Evolutionary conservation across 2,888 invertebrate genomes (phyloP).

Genomic region (Meloe dianella): DNA sequence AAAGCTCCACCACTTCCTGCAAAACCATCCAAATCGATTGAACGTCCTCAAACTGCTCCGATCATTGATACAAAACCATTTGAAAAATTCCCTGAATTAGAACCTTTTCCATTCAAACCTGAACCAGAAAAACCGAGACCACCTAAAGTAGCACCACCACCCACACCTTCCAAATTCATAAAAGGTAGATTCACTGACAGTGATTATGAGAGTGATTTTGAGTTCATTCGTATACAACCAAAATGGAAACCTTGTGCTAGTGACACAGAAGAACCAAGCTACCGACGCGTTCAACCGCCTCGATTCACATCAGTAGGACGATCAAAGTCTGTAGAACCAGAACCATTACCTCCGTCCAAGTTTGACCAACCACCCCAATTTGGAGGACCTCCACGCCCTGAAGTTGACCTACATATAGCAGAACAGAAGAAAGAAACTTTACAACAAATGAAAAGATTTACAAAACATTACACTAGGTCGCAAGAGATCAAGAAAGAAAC

Average conservation of each 20-base stretch:
- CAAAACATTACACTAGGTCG: slow-evolving; percentile 48
- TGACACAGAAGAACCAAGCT: slow-evolving; percentile 68
- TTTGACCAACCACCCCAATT: slow-evolving; percentile 63
- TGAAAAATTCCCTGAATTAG: slow-evolving; percentile 59
- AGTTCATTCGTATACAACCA: slow-evolving; percentile 56
- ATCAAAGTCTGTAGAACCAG: slow-evolving; percentile 65
- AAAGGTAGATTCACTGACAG: slow-evolving; percentile 67
- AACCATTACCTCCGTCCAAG: slow-evolving; percentile 63
- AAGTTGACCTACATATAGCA: slow-evolving; percentile 51
- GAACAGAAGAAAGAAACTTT: slow-evolving; percentile 44
- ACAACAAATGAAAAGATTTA: slow-evolving; percentile 50
- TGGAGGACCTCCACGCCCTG: slow-evolving; percentile 56
- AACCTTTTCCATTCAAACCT: slow-evolving; percentile 62
- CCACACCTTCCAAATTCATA: slow-evolving; percentile 65
- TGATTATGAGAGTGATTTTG: slow-evolving; percentile 73
- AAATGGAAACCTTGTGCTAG: slow-evolving; percentile 71
- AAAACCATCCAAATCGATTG: slow-evolving; percentile 45
- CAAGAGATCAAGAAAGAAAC: slow-evolving; percentile 44
- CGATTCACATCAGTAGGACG: slow-evolving; percentile 59
- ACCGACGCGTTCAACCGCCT: slow-evolving; percentile 64
- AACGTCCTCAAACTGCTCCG: slow-evolving; percentile 45
- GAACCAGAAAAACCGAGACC: slow-evolving; percentile 58
- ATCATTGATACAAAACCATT: slow-evolving; percentile 50
- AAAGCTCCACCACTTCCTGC: slow-evolving; percentile 58
- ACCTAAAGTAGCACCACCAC: slow-evolving; percentile 61